phyloP scores from a whole-genome alignment of 2,888 invertebrate species.

The Drosophila longiperda region DNA sequence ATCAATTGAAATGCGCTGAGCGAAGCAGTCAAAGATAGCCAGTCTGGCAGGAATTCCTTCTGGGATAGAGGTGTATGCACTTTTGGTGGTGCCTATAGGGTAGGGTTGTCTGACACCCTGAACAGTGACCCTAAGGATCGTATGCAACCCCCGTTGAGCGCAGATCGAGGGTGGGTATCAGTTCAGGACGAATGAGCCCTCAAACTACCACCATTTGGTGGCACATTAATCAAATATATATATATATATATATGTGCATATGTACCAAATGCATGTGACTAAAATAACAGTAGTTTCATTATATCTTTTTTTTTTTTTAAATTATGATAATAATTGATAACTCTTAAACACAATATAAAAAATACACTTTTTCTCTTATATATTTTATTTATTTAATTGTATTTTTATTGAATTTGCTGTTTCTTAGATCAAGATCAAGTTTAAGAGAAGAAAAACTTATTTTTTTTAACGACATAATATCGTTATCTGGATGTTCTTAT shows the following conservation, averaged over 20 bases:
- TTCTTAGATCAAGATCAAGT: background rate
- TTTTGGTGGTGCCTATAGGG: conserved; percentile 13
- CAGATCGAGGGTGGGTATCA: conserved; percentile 22
- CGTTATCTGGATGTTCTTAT: background rate
- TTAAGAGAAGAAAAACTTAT: background rate
- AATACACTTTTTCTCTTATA: background rate
- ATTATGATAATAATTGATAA: background rate
- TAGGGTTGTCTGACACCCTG: conserved; percentile 5
- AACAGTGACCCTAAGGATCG: conserved; percentile 18
- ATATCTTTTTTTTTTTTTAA: background rate
- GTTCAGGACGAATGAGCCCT: conserved; percentile 34
- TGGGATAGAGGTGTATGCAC: conserved; percentile 21
- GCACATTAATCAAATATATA: conserved; percentile 20
- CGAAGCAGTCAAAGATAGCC: conserved; percentile 35
- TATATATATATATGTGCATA: background rate
- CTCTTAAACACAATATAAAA: background rate
- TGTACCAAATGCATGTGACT: background rate
- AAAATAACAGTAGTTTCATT: background rate
- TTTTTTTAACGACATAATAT: background rate
- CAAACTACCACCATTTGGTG: conserved; percentile 34
- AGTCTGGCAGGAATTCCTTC: conserved; percentile 2
- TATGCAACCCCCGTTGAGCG: conserved; percentile 23
- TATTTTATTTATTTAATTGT: background rate
- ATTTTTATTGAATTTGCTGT: background rate
- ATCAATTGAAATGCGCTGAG: conserved; percentile 68